These are phyloP conservation scores for Aspidoscelis tigris DNA, from an alignment of 2,113 vertebrate species.

Conservation along the genomic window DNA sequence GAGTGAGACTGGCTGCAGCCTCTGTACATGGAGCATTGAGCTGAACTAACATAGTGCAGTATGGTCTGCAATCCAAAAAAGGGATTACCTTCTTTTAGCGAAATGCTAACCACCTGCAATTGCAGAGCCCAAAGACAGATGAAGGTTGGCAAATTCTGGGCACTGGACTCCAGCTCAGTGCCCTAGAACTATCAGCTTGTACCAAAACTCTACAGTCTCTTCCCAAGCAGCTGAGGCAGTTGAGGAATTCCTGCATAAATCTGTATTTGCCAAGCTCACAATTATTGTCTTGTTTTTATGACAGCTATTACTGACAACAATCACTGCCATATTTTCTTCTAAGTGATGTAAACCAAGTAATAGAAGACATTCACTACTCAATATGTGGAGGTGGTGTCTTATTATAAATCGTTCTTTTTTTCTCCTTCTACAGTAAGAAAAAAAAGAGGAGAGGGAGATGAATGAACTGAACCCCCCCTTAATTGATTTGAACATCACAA, in stretches of 20 bases:
- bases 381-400: neutral
- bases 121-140: conserved; percentile 55
- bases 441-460: neutral
- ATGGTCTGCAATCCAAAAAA: conserved; percentile 43
- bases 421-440: neutral
- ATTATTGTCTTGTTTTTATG: conserved; percentile 7
- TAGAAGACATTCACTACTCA: neutral
- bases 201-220: neutral
- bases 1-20: conserved; percentile 69
- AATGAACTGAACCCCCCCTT: too few species aligned
- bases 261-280: conserved; percentile 8
- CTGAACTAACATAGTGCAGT: conserved; percentile 67
- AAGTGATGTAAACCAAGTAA: conserved; percentile 18
- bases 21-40: conserved; percentile 43
- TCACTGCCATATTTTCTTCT: conserved; percentile 4
- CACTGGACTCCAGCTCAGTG: conserved; percentile 29
- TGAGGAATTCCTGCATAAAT: conserved; percentile 41
- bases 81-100: conserved; percentile 59
- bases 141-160: conserved; percentile 36
- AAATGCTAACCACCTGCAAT: conserved; percentile 59
- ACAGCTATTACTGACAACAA: conserved; percentile 18
- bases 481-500: neutral
- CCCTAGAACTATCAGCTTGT: conserved; percentile 28
- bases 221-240: neutral
- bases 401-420: neutral